Base-by-base conservation (phyloP, 2,888 invertebrate genomes). In the Metalampra italica region DNA sequence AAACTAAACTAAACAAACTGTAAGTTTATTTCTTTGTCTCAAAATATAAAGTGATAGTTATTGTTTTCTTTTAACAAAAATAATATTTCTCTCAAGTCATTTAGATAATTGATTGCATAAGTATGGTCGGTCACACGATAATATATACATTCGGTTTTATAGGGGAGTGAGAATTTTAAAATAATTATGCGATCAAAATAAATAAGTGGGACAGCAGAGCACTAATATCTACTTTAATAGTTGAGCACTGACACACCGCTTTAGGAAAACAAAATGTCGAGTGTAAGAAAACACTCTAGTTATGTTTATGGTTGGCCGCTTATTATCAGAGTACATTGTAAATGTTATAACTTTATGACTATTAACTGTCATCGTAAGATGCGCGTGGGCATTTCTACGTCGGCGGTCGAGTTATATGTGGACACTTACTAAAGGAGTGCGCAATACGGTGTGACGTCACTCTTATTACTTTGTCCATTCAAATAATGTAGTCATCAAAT, bases 371-470 rank as follows among this genome's bases (percentile, higher is more conserved):
- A 57, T 54, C 49, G 54, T 51, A 39, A 49, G 53, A 40, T 46
- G 50, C 44, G 64, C 63, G 70, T 71, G 60, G 65, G 68, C 57
- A 48, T 29, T 30, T 32, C 54, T 42, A 45, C 45, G 54, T 55
- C 52, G 60, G 56, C 53, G 53, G 56, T 51, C 57, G 44, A 50
- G 49, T 51, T 11, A n/a, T 9, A 22, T n/a, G 34, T 32, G 9
- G 15, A 11, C 34, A 43, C 32, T 15, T 43, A 43, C 32, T 15
- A 34, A 38, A 29, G 29, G 44, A 12, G 39, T 45, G 36, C 45
- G 50, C 46, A 53, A 50, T 39, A 32, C 32, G 9, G 32, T 11
- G 43, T 53, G 53, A 53, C 48, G 50, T 45, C 53, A 53, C 13
- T 11, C 13, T n/a, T 13, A 51, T 14, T 29, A 30, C 42, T 30